Percentiles rank a stretch among this genome's conserved stretches.
phyloP scores from a whole-genome alignment of 2,797 vertebrate species.

The Bovichtus diacanthus region DNA sequence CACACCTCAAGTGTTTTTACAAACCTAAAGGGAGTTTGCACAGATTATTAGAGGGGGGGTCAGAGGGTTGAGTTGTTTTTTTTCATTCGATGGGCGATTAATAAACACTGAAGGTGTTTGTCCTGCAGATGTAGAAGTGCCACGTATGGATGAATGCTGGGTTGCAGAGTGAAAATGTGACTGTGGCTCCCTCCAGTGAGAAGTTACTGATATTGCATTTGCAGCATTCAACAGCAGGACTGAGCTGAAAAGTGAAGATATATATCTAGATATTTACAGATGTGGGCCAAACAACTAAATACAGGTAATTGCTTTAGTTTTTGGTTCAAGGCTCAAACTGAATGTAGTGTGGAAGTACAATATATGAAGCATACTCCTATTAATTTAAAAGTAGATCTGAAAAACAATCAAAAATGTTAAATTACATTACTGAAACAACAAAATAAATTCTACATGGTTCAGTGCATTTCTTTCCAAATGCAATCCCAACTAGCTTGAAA shows the following conservation, averaged over 20 bases:
- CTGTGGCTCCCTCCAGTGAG: conserved; percentile 59
- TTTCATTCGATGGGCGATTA: neutral
- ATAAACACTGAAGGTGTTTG: no score
- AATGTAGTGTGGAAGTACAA: neutral
- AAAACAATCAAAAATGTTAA: neutral
- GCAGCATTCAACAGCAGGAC: neutral
- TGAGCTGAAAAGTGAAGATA: neutral
- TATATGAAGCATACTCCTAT: neutral
- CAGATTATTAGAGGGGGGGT: neutral
- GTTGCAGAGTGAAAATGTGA: conserved; percentile 19
- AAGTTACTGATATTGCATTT: conserved; percentile 15
- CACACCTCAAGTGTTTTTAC: neutral
- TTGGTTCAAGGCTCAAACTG: neutral
- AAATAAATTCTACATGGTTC: neutral
- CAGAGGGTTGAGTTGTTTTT: no score
- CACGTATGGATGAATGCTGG: no score
- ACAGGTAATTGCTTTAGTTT: conserved; percentile 1
- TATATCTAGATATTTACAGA: neutral
- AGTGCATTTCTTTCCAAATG: conserved; percentile 1
- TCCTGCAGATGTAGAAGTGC: no score
- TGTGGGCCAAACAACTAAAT: neutral
- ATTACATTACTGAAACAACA: neutral
- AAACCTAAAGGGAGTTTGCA: neutral
- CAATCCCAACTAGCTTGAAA: neutral
- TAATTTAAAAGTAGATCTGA: neutral